Base-by-base conservation (phyloP, 2,797 vertebrate species). In the Lateolabrax maculatus region DNA sequence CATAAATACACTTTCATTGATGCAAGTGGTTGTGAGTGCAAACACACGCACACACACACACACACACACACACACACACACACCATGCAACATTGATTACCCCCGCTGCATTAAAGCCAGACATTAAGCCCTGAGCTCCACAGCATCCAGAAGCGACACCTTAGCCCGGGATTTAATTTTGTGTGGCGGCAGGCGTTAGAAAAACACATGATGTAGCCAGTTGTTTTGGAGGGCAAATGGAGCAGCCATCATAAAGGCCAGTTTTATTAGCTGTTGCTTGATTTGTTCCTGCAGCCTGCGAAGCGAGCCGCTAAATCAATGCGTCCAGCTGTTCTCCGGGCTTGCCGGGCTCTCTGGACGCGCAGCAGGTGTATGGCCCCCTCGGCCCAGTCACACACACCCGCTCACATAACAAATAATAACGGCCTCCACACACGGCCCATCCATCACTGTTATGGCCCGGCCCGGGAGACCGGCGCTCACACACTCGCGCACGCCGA, bases 221-320 rank as follows among this genome's bases (percentile, higher is more conserved):
- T 98, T 97, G 97, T 97, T 98, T 97, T 96, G 94, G 94, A 90
- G 92, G 92, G 93, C 90, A 91, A 87, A 88, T 70, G 88, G 84
- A 87, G 89, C 92, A 88, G 85, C 75, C 90, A 95, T 96, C 95
- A 96, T 97, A 97, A 98, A 97, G 95, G 94, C 94, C 75, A 89
- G 93, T 96, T 98, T 99, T 98, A 99, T 95, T 97, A 98, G 97
- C 97, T 99, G 98, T 97, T 94, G 95, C 96, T 95, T 98, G 98
- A 99, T 96, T 96, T 95, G 95, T 97, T 98, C 97, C 97, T 98
- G 97, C 95, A 97, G 97, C 95, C 95, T 92, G 95, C 92, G 93
- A 94, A 97, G 96, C 93, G 90, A 96, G 95, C 94, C 84, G 96
- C 97, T 98, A 98, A 98, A 97, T 98, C 97, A 98, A 96, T 96